Evolutionary conservation across 2,888 invertebrate species (phyloP).

Genomic region (Hyppa rectilinea): DNA sequence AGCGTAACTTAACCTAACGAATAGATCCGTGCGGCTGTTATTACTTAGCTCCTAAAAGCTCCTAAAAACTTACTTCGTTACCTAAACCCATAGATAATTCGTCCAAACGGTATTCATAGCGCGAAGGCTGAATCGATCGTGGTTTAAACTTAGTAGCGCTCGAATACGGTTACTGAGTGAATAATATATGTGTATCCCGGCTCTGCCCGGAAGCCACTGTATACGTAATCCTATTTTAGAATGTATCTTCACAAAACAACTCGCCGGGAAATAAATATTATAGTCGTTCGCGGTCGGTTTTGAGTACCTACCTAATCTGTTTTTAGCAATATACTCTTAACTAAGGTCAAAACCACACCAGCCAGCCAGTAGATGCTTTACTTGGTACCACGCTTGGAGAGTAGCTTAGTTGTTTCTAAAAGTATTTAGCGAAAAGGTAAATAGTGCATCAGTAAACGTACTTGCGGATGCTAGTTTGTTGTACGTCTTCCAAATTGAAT

Average conservation of each 20-base stretch:
- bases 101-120: slow-evolving; percentile 54
- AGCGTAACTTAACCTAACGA: no score
- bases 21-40: no score
- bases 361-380: no score
- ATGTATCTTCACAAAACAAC: slow-evolving; percentile 77
- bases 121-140: slow-evolving; percentile 76
- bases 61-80: neutral
- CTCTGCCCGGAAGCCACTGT: slow-evolving; percentile 77
- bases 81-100: slow-evolving; percentile 24
- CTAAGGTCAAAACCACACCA: neutral
- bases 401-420: no score
- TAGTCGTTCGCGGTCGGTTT: slow-evolving; percentile 50
- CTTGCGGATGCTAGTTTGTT: no score
- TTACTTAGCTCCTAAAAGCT: no score
- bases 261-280: slow-evolving; percentile 72
- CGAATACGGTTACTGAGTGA: slow-evolving; percentile 81
- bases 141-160: slow-evolving; percentile 82
- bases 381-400: neutral
- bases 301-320: slow-evolving; percentile 46
- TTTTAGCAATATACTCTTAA: slow-evolving; percentile 31
- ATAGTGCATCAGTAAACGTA: no score
- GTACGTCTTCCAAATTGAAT: no score
- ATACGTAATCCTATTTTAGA: slow-evolving; percentile 81
- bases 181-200: slow-evolving; percentile 83
- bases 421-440: no score